phyloP scores from a whole-genome alignment of 2,113 vertebrate genomes.

The Chrysochloris asiatica region DNA sequence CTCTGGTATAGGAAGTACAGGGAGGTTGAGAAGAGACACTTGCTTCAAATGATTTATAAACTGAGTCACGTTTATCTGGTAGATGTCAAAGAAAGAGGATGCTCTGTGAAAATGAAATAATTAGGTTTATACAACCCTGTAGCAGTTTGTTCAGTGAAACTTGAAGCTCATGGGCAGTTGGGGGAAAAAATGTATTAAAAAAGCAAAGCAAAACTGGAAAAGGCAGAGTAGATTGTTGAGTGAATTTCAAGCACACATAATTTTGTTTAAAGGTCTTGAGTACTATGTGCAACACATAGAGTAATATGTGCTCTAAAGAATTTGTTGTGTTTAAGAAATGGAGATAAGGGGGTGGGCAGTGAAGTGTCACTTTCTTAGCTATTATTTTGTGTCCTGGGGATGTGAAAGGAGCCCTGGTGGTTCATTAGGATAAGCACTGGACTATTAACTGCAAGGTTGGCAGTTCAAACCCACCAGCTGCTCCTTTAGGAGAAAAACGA shows the following conservation, averaged over 20 bases:
- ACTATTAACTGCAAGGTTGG: too few species aligned
- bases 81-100: neutral
- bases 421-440: too few species aligned
- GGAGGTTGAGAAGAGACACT: neutral
- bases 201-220: too few species aligned
- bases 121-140: neutral
- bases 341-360: neutral
- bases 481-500: too few species aligned
- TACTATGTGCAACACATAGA: neutral
- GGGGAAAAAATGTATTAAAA: too few species aligned
- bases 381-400: neutral
- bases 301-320: neutral
- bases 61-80: neutral
- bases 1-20: neutral
- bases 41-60: conserved; percentile 13
- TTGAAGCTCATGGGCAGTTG: neutral
- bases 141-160: neutral
- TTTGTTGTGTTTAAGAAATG: neutral
- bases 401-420: too few species aligned
- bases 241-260: neutral
- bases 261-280: neutral
- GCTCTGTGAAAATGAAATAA: neutral
- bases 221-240: neutral
- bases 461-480: too few species aligned
- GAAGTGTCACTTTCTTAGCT: neutral